Base-by-base conservation (phyloP, 2,888 invertebrate genomes). In the Luperina nickerlii region DNA sequence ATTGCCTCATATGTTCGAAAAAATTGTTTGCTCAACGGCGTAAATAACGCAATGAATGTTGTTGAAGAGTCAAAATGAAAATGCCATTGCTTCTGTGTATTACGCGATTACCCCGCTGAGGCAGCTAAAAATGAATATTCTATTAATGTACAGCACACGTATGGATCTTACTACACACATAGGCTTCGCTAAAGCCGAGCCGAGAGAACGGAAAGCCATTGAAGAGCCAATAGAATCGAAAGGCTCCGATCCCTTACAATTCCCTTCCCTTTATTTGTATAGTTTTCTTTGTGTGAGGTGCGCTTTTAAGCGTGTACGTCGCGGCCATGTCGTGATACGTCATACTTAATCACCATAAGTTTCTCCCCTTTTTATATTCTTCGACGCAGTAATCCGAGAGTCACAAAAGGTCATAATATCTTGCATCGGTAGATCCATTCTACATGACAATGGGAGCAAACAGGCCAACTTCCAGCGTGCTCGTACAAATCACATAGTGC, bases 331-430 rank as follows among this genome's bases (percentile, higher is more conserved):
- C 85, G 74, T 71, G 69, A 87, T 87, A 87, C 77, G 78, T 88
- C 87, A 86, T 79, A 83, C 80, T 88, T 86, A 88, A 88, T 88
- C 87, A 86, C 72, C 78, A 77, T 79, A 86, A 81, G 74, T 76
- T 88, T 77, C 68, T 70, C 87, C 83, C 76, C 72, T 77, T 81
- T 85, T 73, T 77, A 74, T 79, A 68, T 86, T 74, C 72, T 67
- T 75, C 51, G 68, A 71, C 48, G 76, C 72, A 78, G 48, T 86
- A 83, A 83, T 88, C 88, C 73, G 80, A 69, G 48, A 74, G 76
- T 32, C 78, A 80, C 83, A 78, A 86, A 86, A 83, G 87, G 57
- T 32, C 57, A 57, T 79, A 85, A 88, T 86, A 80, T 83, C 77
- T 78, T 80, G 79, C 73, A 77, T 86, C 75, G 70, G 75, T 79